phyloP scores from a whole-genome alignment of 2,888 invertebrate genomes.

The Chymomyza amoena region DNA sequence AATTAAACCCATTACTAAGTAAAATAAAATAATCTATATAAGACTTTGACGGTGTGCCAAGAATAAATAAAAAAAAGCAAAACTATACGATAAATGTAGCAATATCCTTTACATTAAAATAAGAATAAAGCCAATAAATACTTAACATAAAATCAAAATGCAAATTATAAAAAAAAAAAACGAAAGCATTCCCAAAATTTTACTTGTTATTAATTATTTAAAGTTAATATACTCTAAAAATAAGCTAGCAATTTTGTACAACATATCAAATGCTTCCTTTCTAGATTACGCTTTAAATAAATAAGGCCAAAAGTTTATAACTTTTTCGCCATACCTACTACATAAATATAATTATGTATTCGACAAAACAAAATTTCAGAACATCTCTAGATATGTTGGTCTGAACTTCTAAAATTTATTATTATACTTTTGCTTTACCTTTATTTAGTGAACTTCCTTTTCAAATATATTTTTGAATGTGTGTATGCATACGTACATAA shows the following conservation, averaged over 20 bases:
- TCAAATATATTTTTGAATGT: too few relatives aligned
- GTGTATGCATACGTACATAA: too few relatives aligned
- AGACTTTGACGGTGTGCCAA: slow-evolving; percentile 79
- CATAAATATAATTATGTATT: slow-evolving; percentile 25
- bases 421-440: too few relatives aligned
- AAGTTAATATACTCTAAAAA: slow-evolving; percentile 49
- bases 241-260: slow-evolving; percentile 62
- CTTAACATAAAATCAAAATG: slow-evolving; percentile 24
- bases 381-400: too few relatives aligned
- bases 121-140: slow-evolving; percentile 28
- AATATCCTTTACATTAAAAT: slow-evolving; percentile 19
- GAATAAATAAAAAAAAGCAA: slow-evolving; percentile 38
- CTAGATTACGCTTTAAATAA: slow-evolving; percentile 37
- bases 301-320: slow-evolving; percentile 3
- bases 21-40: slow-evolving; percentile 44
- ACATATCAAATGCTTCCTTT: slow-evolving; percentile 77
- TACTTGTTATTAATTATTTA: slow-evolving; percentile 68
- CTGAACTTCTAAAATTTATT: too few relatives aligned
- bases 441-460: too few relatives aligned
- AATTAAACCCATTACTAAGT: slow-evolving; percentile 34
- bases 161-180: slow-evolving; percentile 10
- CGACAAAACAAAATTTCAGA: not conserved
- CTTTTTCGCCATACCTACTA: slow-evolving; percentile 24
- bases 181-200: slow-evolving; percentile 24
- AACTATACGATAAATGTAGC: slow-evolving; percentile 25